Base-by-base conservation (phyloP, 2,113 vertebrate species). In the Chionomys nivalis region DNA sequence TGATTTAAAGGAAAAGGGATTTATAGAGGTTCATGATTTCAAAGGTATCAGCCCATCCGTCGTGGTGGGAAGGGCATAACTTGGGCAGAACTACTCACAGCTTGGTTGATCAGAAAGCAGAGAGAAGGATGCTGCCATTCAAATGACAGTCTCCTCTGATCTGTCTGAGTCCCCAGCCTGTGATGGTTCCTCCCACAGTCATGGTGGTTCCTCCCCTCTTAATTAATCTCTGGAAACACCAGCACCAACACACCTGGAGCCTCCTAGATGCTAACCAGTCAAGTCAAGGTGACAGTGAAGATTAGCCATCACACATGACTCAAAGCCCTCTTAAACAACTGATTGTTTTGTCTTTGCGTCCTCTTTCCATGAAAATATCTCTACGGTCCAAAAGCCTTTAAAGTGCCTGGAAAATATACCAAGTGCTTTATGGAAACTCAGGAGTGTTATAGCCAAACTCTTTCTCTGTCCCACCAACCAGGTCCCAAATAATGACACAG, bases 401-500 rank as follows among this genome's bases (percentile, higher is more conserved):
- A 0, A 23, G 47, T 44, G 55, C 12, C 91, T 94, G 82, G 63
- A 87, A 79, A 21, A 76, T 73, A 76, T 73, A 33, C 76, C 33
- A 63, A 68, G 36, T 6, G 17, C 44, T 68, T 4, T 77, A 55
- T 75, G 16, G 16, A 58, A 75, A 75, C 10, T 39, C 2, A 3
- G 4, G n/a, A 24, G 49, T 39, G 19, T 26, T 44, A 6, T 21
- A 39, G 8, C 19, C 3, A 0, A 3, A 8, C 3, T 39, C 70
- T 39, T 72, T 73, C 70, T 73, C 17, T 39, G n/a, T 39, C n/a
- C 70, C 70, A 73, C n/a, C 19, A 73, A 21, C 70, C 36, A 73
- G 70, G 17, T 73, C 36, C 26, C 70, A 8, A 73, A 73, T 21
- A 73, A 39, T 73, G 70, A 73, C 70, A 72, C 70, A 73, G 19